Evolutionary conservation across 2,113 vertebrate species (phyloP).

Genomic region (Microtus ochrogaster): DNA sequence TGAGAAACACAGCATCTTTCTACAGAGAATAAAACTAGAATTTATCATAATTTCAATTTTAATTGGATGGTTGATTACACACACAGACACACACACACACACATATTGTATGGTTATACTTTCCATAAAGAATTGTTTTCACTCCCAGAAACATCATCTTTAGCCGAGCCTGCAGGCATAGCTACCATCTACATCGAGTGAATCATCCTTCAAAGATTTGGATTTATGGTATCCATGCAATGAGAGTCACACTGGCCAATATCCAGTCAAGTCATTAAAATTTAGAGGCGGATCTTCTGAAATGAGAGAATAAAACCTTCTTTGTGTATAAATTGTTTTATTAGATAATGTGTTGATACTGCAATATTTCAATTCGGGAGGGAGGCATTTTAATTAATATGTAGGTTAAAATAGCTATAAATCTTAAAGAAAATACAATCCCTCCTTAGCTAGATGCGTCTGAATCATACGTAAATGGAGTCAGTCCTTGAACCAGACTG

Average conservation of each 20-base stretch:
- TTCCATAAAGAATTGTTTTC: slow-evolving; percentile 10
- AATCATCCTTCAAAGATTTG: slow-evolving; percentile 61
- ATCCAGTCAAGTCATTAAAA: slow-evolving; percentile 71
- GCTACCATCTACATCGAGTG: slow-evolving; percentile 19
- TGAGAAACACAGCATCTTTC: neutral
- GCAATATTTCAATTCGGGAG: slow-evolving; percentile 74
- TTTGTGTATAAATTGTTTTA: slow-evolving; percentile 76
- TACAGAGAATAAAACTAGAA: neutral
- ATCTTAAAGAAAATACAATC: slow-evolving; percentile 52
- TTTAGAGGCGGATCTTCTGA: slow-evolving; percentile 71
- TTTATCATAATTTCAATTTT: slow-evolving; percentile 29
- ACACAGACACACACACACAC: neutral
- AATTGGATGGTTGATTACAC: neutral
- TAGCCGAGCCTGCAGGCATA: neutral
- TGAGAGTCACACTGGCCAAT: slow-evolving; percentile 49
- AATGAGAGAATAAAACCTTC: slow-evolving; percentile 72
- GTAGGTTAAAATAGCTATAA: slow-evolving; percentile 56
- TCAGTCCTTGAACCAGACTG: slow-evolving; percentile 39
- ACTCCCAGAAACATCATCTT: slow-evolving; percentile 44
- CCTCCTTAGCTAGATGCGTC: neutral
- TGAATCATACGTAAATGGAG: slow-evolving; percentile 46
- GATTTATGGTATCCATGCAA: slow-evolving; percentile 32
- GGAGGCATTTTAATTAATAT: slow-evolving; percentile 79
- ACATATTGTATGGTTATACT: slow-evolving; percentile 33
- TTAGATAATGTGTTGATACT: slow-evolving; percentile 60